Evolutionary conservation across 2,797 vertebrate genomes (phyloP).

Genomic region (Rhinoraja longicauda): DNA sequence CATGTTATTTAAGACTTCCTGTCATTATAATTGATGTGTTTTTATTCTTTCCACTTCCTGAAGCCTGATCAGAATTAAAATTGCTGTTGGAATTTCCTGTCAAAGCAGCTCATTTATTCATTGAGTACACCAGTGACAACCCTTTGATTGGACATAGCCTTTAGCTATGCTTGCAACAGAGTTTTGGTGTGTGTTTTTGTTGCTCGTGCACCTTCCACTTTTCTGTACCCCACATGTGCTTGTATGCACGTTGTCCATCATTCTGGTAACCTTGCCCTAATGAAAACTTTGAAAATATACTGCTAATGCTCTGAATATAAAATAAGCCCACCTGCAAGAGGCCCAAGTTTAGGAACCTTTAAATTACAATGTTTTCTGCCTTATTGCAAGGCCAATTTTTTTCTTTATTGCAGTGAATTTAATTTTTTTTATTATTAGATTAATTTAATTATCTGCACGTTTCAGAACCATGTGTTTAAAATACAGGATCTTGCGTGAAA

Average conservation of each 20-base stretch:
- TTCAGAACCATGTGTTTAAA: too few relatives aligned
- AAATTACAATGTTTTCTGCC: constrained; percentile 20
- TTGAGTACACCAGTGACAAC: constrained; percentile 61
- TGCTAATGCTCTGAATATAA: constrained; percentile 62
- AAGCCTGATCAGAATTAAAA: constrained; percentile 93
- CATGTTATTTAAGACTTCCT: constrained; percentile 97
- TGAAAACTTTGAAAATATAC: constrained; percentile 67
- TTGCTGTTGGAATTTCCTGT: constrained; percentile 80
- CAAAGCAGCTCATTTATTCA: constrained; percentile 80
- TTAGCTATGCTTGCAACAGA: constrained; percentile 58
- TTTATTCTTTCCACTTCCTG: constrained; percentile 89
- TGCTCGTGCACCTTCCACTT: constrained; percentile 50
- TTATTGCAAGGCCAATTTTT: neutral
- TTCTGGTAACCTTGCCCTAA: constrained; percentile 60
- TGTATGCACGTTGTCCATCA: constrained; percentile 64
- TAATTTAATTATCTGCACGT: too few relatives aligned
- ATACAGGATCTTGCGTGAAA: too few relatives aligned
- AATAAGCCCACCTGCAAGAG: constrained; percentile 69
- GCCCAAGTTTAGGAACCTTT: constrained; percentile 58
- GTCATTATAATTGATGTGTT: constrained; percentile 98
- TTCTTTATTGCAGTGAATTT: neutral
- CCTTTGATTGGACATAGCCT: constrained; percentile 72
- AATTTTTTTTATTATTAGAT: too few relatives aligned
- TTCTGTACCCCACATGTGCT: constrained; percentile 57
- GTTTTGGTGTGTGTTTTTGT: constrained; percentile 60